Evolutionary conservation across 2,113 vertebrate genomes (phyloP).

Genomic region (Myanophis thanlyinensis): DNA sequence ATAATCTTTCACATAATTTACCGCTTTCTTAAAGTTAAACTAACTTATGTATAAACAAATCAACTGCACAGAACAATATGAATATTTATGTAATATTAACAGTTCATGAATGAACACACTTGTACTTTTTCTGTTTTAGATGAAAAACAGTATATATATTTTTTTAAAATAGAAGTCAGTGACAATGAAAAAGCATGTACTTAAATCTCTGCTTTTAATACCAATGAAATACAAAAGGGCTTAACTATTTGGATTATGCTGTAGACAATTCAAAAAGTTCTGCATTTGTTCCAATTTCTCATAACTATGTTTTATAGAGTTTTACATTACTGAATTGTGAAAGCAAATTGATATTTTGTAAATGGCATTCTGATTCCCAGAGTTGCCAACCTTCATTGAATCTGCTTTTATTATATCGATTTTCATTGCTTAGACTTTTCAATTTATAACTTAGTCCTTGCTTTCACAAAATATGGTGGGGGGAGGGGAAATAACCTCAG

Average conservation of each 20-base stretch:
- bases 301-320: slow-evolving; percentile 15
- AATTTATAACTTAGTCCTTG: slow-evolving; percentile 27
- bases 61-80: background rate
- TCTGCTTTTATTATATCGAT: slow-evolving; percentile 49
- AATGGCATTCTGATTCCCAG: slow-evolving; percentile 39
- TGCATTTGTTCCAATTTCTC: slow-evolving; percentile 40
- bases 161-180: background rate
- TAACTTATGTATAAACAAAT: background rate
- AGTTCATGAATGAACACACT: background rate
- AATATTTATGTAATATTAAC: background rate
- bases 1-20: background rate
- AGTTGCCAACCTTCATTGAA: slow-evolving; percentile 54
- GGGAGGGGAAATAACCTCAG: background rate
- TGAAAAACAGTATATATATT: background rate
- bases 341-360: slow-evolving; percentile 38
- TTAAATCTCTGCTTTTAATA: background rate
- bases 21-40: background rate
- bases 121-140: background rate
- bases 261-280: background rate
- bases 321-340: slow-evolving; percentile 43
- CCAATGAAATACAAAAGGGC: background rate
- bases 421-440: slow-evolving; percentile 45
- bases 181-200: background rate
- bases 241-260: background rate
- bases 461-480: background rate